Evolutionary conservation across 2,113 vertebrate genomes (phyloP), one percentile per base, ranked within the genome.

Genomic region (Hippoglossus stenolepis): DNA sequence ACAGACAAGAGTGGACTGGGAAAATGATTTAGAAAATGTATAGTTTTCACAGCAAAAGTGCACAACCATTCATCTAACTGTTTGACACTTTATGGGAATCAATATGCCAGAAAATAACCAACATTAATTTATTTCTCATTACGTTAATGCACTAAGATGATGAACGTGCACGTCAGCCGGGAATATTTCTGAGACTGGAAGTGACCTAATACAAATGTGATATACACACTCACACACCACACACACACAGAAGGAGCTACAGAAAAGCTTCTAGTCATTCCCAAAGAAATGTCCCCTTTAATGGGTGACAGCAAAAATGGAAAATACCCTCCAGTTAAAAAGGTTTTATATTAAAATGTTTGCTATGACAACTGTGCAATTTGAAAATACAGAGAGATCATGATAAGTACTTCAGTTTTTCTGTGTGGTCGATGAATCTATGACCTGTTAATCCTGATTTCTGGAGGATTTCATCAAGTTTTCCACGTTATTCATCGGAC

Each of bases 141-240:
- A 63, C 3, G 8, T 61, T 79, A 66, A 82, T 76, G 75, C 67
- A 65, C 63, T 9, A 2, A 4, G 1, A 38, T 64, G 70, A 82
- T 40, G 15, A 38, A 66, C 0, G 15, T 20, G 23, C 47, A 40
- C 23, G 43, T 69, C 80, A 45, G 64, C 15, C 1, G 9, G 2
- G 13, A 47, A 61, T 2, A 26, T 70, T 63, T 74, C 38, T 28
- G 23, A 45, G 54, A 61, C 21, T 38, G 31, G 18, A 13, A 47
- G 45, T 58, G 35, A 79, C 45, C n/a, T 38, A 38, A 56, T 60
- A 35, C 56, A 43, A 43, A 43, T 21, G 28, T 61, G 73, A 61
- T 26, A 21, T 0, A 8, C 35, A 40, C 64, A 65, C n/a, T 13
- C n/a, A 56, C n/a, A 56, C 45, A 43, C 1, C 20, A 56, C 53